A percentile compares a stretch with the other conserved stretches of the same genome.
Evolutionary conservation across 2,888 invertebrate species (phyloP).

Genomic region (Neoascia interrupta): DNA sequence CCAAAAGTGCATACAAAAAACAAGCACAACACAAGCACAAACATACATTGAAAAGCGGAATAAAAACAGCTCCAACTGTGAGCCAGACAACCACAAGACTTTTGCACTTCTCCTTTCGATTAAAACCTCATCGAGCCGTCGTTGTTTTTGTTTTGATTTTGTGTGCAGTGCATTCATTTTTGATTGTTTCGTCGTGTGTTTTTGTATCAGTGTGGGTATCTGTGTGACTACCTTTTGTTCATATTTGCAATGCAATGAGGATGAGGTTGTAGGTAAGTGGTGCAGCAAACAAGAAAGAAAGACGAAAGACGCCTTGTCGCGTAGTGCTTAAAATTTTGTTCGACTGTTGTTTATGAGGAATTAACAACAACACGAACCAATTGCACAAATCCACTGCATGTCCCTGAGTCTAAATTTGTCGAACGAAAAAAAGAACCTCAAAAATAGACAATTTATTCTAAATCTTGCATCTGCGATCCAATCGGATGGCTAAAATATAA

Average conservation of each 20-base stretch:
- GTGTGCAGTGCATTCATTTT: neutral
- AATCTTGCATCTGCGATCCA: conserved; percentile 43
- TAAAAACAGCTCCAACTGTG: neutral
- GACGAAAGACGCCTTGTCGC: conserved; percentile 3
- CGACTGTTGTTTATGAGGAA: too few species aligned
- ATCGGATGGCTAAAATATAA: conserved; percentile 52
- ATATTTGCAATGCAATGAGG: conserved; percentile 11
- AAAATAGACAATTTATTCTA: conserved; percentile 66
- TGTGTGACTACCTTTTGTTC: conserved; percentile 36
- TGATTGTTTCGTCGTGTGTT: conserved; percentile 2
- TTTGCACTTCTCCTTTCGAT: conserved; percentile 65
- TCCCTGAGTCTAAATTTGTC: conserved; percentile 53
- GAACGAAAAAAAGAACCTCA: conserved; percentile 27
- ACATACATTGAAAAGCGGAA: conserved; percentile 38
- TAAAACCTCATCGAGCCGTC: conserved; percentile 40
- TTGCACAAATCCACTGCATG: too few species aligned
- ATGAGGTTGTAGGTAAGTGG: too few species aligned
- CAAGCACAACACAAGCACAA: conserved; percentile 3
- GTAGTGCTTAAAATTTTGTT: conserved; percentile 3
- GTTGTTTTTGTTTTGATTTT: too few species aligned
- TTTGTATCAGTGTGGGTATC: conserved; percentile 1
- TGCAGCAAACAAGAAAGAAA: neutral
- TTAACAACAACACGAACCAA: too few species aligned
- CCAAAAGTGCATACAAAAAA: conserved; percentile 57
- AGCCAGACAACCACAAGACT: conserved; percentile 57